A percentile compares a stretch with the other conserved stretches of the same genome.
Conservation (phyloP, 2,888 invertebrate species). For the Andrena minutula region DNA sequence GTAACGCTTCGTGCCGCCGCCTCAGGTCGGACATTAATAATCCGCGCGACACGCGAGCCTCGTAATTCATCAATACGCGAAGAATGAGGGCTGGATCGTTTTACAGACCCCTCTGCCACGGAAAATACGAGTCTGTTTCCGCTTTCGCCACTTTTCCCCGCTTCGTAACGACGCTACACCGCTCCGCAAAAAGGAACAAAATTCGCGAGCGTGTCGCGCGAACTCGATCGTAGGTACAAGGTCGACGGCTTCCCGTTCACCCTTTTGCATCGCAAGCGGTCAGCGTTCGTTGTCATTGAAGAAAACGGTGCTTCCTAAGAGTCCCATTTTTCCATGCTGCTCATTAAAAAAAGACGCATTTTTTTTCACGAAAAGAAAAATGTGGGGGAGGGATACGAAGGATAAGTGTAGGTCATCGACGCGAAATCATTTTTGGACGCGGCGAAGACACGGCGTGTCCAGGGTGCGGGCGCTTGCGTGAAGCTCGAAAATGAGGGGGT, state of each 20-base stretch:
- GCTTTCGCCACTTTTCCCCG: slow-evolving; percentile 19
- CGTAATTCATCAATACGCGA: slow-evolving; percentile 30
- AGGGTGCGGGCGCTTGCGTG: slow-evolving; percentile 82
- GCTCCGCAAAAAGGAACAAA: background rate
- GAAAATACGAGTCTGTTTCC: background rate
- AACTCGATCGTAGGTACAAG: background rate
- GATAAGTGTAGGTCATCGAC: slow-evolving; percentile 44
- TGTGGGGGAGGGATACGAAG: background rate
- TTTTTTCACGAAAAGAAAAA: slow-evolving; percentile 12
- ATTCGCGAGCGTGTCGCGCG: background rate
- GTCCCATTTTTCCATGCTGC: too few species aligned
- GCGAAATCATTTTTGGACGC: slow-evolving; percentile 73
- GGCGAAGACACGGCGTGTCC: slow-evolving; percentile 68
- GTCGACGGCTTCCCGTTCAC: background rate
- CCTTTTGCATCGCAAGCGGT: background rate
- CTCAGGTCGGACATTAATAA: slow-evolving; percentile 44
- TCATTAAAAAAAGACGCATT: slow-evolving; percentile 16
- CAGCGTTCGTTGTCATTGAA: background rate
- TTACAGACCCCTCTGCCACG: background rate
- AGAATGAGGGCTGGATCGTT: slow-evolving; percentile 17
- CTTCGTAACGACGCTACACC: background rate
- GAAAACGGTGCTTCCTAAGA: background rate
- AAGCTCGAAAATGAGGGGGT: slow-evolving; percentile 83
- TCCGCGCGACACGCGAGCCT: slow-evolving; percentile 11
- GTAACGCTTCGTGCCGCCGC: background rate